Conservation (phyloP, 2,113 vertebrate genomes). For the Muntiacus reevesi region DNA sequence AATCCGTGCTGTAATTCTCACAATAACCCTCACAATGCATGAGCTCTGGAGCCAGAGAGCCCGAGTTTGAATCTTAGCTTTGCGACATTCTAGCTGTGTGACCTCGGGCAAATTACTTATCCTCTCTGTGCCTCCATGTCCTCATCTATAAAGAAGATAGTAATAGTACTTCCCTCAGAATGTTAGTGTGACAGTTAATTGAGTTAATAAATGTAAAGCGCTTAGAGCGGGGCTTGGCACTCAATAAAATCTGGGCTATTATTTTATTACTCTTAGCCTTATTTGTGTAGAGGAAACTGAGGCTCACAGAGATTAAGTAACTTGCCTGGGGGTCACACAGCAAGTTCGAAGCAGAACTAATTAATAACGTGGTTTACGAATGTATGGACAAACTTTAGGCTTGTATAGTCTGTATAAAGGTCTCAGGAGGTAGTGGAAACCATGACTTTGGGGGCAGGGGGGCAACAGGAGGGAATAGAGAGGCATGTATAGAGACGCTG, state of each 20-base stretch:
- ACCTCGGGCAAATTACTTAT: not conserved
- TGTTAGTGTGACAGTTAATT: not conserved
- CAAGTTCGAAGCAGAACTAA: not conserved
- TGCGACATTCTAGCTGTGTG: not conserved
- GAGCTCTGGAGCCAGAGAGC: not conserved
- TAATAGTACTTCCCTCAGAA: not conserved
- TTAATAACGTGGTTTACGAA: not conserved
- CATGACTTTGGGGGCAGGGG: not conserved
- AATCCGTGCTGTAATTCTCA: not conserved
- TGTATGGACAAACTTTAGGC: not conserved
- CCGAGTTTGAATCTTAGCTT: not conserved
- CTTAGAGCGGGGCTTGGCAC: not conserved
- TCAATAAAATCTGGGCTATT: not conserved
- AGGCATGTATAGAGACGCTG: not conserved
- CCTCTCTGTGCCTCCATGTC: not conserved
- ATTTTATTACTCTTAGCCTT: not conserved
- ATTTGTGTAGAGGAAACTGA: not conserved
- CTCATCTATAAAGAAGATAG: not conserved
- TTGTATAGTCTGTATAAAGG: too few species aligned
- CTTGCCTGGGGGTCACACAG: not conserved
- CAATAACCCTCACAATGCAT: not conserved
- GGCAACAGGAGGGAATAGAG: not conserved
- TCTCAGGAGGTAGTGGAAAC: not conserved
- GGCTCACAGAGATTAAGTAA: not conserved
- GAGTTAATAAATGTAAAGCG: not conserved